Evolutionary conservation across 1,140 invertebrate species (phyloP), one percentile per base, ranked within the genome.

Genomic region (Drosophila arizonae): DNA sequence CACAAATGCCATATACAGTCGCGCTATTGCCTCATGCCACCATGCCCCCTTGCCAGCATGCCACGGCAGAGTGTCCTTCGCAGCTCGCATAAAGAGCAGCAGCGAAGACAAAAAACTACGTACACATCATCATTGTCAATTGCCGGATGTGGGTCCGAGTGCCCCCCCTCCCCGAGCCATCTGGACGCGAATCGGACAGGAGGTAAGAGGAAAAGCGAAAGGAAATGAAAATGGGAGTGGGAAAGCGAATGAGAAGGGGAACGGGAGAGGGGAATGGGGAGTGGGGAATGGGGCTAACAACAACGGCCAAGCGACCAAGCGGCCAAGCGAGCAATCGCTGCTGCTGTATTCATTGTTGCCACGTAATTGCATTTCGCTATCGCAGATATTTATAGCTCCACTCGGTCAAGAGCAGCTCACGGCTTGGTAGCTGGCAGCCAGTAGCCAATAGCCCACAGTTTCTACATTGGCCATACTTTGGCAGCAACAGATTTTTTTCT

Each of bases 301-400:
- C 48, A 52, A 78, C 64, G 60, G 45, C 67, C 48, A 71, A 67
- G 79, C 76, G 69, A 77, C 76, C 84, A 87, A 87, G 82, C 64
- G 60, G 45, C 67, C 48, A 71, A 67, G 79, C 76, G 69, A 77
- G 79, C 84, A 87, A 87, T 87, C 84, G 84, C 84, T 86, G 77
- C 81, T 77, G 82, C 78, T 88, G 84, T 87, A 87, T 87, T 87
- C 84, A 87, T 87, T 87, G 84, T 87, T 87, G 84, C 84, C 84
- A 87, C 84, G 84, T 87, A 87, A 87, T 87, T 87, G 84, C 84
- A 87, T 87, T 87, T 88, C 85, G 84, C 84, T 87, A 87, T 87
- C 84, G 84, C 84, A 88, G 84, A 87, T 87, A 87, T 87, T 87
- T 87, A 87, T 87, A 87, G 84, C 84, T 87, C 70, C 84, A 87